These are phyloP conservation scores for Oikopleura dioica DNA, from an alignment of 23 tunicate species.

Conservation along the genomic window DNA sequence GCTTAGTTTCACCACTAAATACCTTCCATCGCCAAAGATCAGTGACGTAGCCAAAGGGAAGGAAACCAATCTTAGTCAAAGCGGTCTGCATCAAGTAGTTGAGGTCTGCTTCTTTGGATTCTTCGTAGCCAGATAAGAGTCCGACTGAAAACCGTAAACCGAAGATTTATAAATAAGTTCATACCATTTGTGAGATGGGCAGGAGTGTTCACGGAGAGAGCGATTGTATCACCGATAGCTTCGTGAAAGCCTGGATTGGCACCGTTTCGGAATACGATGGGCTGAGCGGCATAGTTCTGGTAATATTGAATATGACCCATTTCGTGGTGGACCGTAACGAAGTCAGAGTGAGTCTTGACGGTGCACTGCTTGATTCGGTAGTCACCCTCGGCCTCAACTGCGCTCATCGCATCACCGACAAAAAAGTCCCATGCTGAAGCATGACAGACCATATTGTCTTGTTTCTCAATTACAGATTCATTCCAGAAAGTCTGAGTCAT, in stretches of 20 bases:
- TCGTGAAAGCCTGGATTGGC: slow-evolving; percentile 97
- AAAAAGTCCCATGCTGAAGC: slow-evolving; percentile 98
- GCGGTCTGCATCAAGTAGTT: slow-evolving; percentile 92
- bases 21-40: slow-evolving; percentile 98
- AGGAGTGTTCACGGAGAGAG: slow-evolving; percentile 59
- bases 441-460: slow-evolving; percentile 73
- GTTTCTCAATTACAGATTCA: slow-evolving; percentile 37
- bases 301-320: slow-evolving; percentile 92
- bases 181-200: slow-evolving; percentile 76
- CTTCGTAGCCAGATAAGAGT: slow-evolving; percentile 26
- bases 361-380: slow-evolving; percentile 92
- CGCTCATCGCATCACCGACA: background rate
- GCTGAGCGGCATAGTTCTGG: slow-evolving; percentile 62
- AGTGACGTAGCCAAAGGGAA: slow-evolving; percentile 88
- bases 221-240: slow-evolving; percentile 89
- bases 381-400: background rate
- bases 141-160: slow-evolving; percentile 50
- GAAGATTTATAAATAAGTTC: slow-evolving; percentile 30
- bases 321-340: slow-evolving; percentile 93
- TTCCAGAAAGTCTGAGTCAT: slow-evolving; percentile 74
- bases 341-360: slow-evolving; percentile 39
- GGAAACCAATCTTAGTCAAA: slow-evolving; percentile 59
- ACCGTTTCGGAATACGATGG: slow-evolving; percentile 58
- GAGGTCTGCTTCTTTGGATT: slow-evolving; percentile 38
- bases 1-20: slow-evolving; percentile 28